A percentile compares a stretch with the other conserved stretches of the same genome.
phyloP scores from a whole-genome alignment of 2,888 invertebrate genomes.

The Dicyrtoma fusca region DNA sequence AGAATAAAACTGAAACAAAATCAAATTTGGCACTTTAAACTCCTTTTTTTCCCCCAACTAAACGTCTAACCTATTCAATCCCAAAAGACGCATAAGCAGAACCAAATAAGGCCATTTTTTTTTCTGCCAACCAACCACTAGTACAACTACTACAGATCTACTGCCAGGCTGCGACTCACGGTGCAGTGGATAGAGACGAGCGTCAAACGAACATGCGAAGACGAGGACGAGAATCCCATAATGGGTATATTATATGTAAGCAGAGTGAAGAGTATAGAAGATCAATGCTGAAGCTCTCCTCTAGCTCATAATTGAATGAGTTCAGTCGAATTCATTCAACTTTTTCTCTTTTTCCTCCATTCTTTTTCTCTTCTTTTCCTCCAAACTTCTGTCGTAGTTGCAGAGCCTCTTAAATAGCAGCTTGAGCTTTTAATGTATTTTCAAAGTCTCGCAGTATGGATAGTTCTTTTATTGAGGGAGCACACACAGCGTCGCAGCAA shows the following conservation, averaged over 20 bases:
- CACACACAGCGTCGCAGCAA: too few relatives aligned
- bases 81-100: conserved; percentile 55
- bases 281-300: conserved; percentile 12
- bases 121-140: conserved; percentile 6
- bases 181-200: not conserved
- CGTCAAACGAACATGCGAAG: not conserved
- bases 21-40: conserved; percentile 56
- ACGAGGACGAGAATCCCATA: not conserved
- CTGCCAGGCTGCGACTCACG: too few relatives aligned
- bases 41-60: conserved; percentile 40
- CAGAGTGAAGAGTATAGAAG: conserved; percentile 13
- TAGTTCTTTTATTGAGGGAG: not conserved
- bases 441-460: not conserved
- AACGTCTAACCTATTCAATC: conserved; percentile 46
- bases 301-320: conserved; percentile 31
- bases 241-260: too few relatives aligned
- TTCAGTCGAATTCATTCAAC: conserved; percentile 31
- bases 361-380: not conserved
- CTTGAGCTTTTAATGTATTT: conserved; percentile 14
- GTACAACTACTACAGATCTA: too few relatives aligned
- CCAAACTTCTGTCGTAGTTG: not conserved
- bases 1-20: conserved; percentile 54
- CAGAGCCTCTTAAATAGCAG: conserved; percentile 26
- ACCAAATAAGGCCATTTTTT: conserved; percentile 48
- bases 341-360: conserved; percentile 20